Base-by-base conservation (phyloP, 2,113 vertebrate species). In the Mesocricetus auratus region DNA sequence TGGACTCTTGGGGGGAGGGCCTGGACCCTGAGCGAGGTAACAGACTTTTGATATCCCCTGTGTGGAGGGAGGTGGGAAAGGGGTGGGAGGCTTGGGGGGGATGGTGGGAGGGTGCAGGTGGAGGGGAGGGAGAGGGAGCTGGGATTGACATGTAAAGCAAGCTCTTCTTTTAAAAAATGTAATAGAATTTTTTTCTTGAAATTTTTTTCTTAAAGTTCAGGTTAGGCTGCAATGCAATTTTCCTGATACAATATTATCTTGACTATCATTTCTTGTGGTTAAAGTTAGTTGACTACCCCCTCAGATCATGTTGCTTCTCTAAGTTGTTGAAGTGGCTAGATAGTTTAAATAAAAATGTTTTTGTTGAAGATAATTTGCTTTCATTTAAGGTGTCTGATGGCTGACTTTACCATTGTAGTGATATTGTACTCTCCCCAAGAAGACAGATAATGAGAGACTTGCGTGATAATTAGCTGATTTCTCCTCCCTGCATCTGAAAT, bases 401-500 rank as follows among this genome's bases (percentile, higher is more conserved):
- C 12, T 86, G n/a, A 91, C 42, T 88, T 7, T 42, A 31, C 47
- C 42, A 92, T 16, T 50, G 2, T 53, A 39, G 60, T 82, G 26
- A 96, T 62, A 91, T 93, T 39, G 39, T 86, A 86, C 74, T 94
- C 74, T 91, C n/a, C 53, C 71, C 62, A 89, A 86, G 50, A 83
- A 77, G 89, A 95, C 56, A 96, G 39, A 75, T 92, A 78, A 1
- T 95, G 66, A 94, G 74, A 94, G 74, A 92, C 86, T 31, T 94
- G 31, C 87, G 58, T 92, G 66, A 93, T 94, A 96, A 98, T 96
- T 94, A 96, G 89, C 50, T 86, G 91, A 96, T 93, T 96, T 96
- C 42, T 93, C 91, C 86, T 79, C 83, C 85, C 56, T 71, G 82
- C 47, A 83, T 91, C 56, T 87, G 60, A 66, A n/a, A 89, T 93